Conservation (phyloP, 2,113 vertebrate species). For the Corythornis vintsioides region DNA sequence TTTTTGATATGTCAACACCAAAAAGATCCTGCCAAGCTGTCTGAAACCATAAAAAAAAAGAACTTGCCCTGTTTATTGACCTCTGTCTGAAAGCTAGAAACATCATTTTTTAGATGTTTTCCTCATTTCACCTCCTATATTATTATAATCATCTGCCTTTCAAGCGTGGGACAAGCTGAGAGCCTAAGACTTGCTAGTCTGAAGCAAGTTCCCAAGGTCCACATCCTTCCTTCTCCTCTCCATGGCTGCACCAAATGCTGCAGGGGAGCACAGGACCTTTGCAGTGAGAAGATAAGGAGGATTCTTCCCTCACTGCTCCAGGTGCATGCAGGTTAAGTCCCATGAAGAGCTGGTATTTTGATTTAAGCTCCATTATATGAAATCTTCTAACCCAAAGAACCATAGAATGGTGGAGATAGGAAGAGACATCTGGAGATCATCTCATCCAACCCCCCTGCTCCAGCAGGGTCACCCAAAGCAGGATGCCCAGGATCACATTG, state of each 20-base stretch:
- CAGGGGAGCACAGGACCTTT: not conserved
- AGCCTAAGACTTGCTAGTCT: not conserved
- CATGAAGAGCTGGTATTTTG: not conserved
- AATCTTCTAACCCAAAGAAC: not conserved
- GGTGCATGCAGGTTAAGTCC: not conserved
- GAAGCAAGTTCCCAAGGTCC: not conserved
- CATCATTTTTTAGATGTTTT: not conserved
- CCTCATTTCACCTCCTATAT: not conserved
- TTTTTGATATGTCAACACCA: not conserved
- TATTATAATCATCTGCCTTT: not conserved
- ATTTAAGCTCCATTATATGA: not conserved
- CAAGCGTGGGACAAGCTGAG: not conserved
- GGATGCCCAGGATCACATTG: not conserved
- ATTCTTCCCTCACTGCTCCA: not conserved
- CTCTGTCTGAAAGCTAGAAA: slow-evolving; percentile 11
- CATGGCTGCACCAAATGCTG: accelerated
- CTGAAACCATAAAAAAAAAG: not conserved
- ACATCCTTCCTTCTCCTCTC: not conserved
- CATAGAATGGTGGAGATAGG: not conserved
- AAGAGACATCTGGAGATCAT: not conserved
- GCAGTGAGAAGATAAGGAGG: not conserved
- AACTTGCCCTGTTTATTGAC: slow-evolving; percentile 17
- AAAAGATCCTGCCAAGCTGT: not conserved
- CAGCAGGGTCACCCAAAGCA: not conserved
- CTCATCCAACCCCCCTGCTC: not conserved